Conservation (phyloP, 2,113 vertebrate species). For the Corvus cornix region DNA sequence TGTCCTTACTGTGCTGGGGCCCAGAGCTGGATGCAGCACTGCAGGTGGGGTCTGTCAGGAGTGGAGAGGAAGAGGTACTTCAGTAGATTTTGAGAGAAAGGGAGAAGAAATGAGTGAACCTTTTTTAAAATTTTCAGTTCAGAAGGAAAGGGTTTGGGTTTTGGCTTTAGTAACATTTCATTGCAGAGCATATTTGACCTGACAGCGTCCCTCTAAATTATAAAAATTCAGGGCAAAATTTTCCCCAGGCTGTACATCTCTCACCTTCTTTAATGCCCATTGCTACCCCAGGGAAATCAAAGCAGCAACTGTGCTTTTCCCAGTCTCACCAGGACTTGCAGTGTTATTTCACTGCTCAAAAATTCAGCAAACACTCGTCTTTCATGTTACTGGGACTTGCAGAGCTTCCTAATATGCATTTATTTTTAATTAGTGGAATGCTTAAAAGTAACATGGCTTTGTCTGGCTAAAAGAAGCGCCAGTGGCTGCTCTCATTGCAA, state of each 20-base stretch:
- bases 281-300: not conserved
- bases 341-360: not conserved
- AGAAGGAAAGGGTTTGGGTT: not conserved
- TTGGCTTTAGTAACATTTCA: not conserved
- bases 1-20: not conserved
- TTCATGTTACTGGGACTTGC: not conserved
- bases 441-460: not conserved
- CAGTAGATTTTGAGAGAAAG: not conserved
- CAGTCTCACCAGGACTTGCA: not conserved
- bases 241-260: not conserved
- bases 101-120: not conserved
- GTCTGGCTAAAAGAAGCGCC: not conserved
- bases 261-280: slow-evolving; percentile 1
- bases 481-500: not conserved
- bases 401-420: not conserved
- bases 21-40: not conserved
- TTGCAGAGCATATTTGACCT: not conserved
- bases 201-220: not conserved
- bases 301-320: not conserved
- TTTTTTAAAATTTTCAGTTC: not conserved
- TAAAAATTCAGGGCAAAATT: not conserved
- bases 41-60: not conserved
- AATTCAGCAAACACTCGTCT: not conserved
- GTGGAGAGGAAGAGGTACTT: not conserved
- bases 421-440: not conserved